Percentiles rank a stretch among this genome's conserved stretches.
These are phyloP conservation scores for Sebastes hubbsi DNA, from an alignment of 2,797 vertebrate genomes.

Conservation along the genomic window DNA sequence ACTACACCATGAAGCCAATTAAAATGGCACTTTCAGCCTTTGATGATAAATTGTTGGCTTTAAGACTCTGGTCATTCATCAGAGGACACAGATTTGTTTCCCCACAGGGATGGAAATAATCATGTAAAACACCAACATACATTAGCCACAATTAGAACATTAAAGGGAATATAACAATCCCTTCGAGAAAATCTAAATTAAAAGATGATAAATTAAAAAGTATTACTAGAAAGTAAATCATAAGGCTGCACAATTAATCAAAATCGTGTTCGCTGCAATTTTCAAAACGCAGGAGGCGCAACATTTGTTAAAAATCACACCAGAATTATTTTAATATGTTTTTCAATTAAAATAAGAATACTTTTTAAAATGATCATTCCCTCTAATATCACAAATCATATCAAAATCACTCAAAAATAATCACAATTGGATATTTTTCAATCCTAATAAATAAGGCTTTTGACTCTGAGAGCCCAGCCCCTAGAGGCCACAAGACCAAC, in stretches of 20 bases:
- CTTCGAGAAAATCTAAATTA: neutral
- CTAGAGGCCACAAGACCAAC: neutral
- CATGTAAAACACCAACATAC: conserved; percentile 6
- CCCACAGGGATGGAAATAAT: conserved; percentile 13
- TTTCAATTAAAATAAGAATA: too few relatives aligned
- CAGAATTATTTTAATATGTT: too few relatives aligned
- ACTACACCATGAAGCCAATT: conserved; percentile 60
- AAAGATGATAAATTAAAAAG: neutral
- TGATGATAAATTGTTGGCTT: conserved; percentile 42
- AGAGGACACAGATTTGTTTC: neutral
- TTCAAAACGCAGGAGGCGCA: too few relatives aligned
- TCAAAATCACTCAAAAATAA: too few relatives aligned
- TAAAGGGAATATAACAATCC: neutral
- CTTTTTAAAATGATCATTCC: too few relatives aligned
- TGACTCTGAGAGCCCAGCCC: neutral
- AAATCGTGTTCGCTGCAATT: too few relatives aligned
- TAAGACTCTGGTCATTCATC: conserved; percentile 23
- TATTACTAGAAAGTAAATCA: neutral
- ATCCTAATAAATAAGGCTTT: neutral
- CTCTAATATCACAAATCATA: too few relatives aligned
- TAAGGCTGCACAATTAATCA: too few relatives aligned
- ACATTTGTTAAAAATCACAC: too few relatives aligned
- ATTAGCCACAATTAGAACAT: neutral
- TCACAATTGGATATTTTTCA: too few relatives aligned
- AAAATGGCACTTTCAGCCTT: conserved; percentile 54